Evolutionary conservation across 2,797 vertebrate genomes (phyloP), one percentile per base, ranked within the genome.

Genomic region (Peromyscus nudipes): DNA sequence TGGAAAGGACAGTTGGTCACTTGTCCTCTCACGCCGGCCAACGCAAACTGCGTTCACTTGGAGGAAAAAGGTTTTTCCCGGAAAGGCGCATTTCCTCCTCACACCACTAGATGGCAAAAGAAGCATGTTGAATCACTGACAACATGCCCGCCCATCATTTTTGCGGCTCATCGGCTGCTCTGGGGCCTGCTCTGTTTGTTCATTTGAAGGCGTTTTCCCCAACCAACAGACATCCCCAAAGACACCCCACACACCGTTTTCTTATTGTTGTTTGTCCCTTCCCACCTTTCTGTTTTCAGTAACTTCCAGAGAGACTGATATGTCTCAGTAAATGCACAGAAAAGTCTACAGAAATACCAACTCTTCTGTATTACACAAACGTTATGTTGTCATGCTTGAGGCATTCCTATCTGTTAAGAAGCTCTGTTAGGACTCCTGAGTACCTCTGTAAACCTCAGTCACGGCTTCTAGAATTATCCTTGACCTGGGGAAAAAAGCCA

Each of bases 51-150:
- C 8, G 0, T 16, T 37, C 14, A 9, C 12, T 34, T 43, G 65
- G 34, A 27, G 13, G 25, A 57, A 7, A 21, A 49, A 1, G 3
- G 29, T 10, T 65, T 92, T 64, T 89, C 23, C 14, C n/a, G 14
- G 49, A 52, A 55, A 91, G 29, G 27, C 10, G 8, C 23, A n/a
- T 82, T 96, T 93, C 88, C 55, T 67, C 23, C 3, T 0, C 0
- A 0, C 0, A 31, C 52, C 62, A 89, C 97, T 96, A 97, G 97
- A 89, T 95, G 98, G 95, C 73, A 27, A 60, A 19, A 88, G 89
- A 95, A 64, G 88, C 92, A 88, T 2, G 9, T 57, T 29, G 19
- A 94, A 88, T 16, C 65, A 6, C 4, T 2, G 6, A 79, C 29
- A 65, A 46, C 21, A 37, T 29, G 27, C 3, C 9, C 0, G 3